Evolutionary conservation across 2,888 invertebrate species (phyloP).

Genomic region (Ophion ellenae): DNA sequence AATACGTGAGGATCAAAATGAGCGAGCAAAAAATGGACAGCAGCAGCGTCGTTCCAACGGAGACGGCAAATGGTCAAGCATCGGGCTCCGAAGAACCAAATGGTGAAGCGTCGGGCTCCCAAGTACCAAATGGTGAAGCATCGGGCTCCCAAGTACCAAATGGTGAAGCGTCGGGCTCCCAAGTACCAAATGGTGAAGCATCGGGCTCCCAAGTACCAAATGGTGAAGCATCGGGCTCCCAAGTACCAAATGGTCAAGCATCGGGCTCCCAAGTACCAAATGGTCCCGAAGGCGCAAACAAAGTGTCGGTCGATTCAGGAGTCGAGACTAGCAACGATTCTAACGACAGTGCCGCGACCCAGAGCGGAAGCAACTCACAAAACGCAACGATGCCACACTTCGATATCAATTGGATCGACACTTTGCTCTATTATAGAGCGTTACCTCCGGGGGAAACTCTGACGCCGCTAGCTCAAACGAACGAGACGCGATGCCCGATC

Average conservation of each 20-base stretch:
- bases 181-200: neutral
- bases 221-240: too few relatives aligned
- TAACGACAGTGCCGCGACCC: slow-evolving; percentile 85
- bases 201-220: neutral
- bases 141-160: neutral
- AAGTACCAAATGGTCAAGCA: neutral
- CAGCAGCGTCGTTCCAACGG: neutral
- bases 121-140: neutral
- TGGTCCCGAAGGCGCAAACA: neutral
- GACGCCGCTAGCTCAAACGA: neutral
- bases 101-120: too few relatives aligned
- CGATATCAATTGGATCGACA: neutral
- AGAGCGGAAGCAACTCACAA: slow-evolving; percentile 36
- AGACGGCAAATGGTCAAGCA: neutral
- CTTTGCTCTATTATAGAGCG: neutral
- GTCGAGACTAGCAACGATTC: slow-evolving; percentile 90
- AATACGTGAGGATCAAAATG: neutral
- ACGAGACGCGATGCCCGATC: neutral
- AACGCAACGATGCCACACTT: neutral
- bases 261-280: neutral
- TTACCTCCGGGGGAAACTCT: neutral
- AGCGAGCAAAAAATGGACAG: neutral
- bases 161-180: too few relatives aligned
- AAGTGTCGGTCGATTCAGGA: slow-evolving; percentile 87
- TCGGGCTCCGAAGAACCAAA: neutral